A percentile compares a stretch with the other conserved stretches of the same genome.
These are phyloP conservation scores for Mormyrops boulengeri DNA, from an alignment of 2,797 vertebrate genomes.

Conservation along the genomic window DNA sequence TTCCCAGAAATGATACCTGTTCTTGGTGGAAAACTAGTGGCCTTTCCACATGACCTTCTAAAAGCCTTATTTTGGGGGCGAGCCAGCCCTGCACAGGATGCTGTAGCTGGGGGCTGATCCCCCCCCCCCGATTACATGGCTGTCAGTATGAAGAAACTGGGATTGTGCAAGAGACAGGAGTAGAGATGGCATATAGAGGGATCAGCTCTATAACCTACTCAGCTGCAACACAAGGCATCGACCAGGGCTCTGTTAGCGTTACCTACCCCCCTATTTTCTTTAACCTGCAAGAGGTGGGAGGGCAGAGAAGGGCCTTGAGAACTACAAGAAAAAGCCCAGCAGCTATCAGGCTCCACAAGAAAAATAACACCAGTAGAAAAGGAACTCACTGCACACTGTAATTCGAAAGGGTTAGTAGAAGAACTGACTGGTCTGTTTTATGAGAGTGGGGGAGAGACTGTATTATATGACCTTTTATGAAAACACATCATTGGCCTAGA, in stretches of 20 bases:
- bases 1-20: not conserved
- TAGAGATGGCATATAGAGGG: not conserved
- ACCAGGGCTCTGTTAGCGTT: conserved; percentile 14
- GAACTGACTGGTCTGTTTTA: not conserved
- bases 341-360: conserved; percentile 18
- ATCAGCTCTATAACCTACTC: conserved; percentile 18
- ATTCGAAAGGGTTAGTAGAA: conserved; percentile 16
- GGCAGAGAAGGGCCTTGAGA: not conserved
- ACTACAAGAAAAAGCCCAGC: conserved; percentile 18
- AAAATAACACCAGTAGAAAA: conserved; percentile 18
- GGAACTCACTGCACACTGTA: conserved; percentile 14
- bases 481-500: not conserved
- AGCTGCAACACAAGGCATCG: conserved; percentile 15
- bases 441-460: not conserved
- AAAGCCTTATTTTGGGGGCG: not conserved
- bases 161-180: not conserved
- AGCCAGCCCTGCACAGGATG: not conserved
- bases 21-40: not conserved
- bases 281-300: not conserved
- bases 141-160: conserved; percentile 6
- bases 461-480: not conserved
- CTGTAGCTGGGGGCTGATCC: conserved; percentile 14
- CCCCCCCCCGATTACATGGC: not conserved
- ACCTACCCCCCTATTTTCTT: not conserved
- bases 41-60: not conserved